A percentile compares a stretch with the other conserved stretches of the same genome.
phyloP scores from a whole-genome alignment of 2,888 invertebrate species.

The Hirtodrosophila trivittata region DNA sequence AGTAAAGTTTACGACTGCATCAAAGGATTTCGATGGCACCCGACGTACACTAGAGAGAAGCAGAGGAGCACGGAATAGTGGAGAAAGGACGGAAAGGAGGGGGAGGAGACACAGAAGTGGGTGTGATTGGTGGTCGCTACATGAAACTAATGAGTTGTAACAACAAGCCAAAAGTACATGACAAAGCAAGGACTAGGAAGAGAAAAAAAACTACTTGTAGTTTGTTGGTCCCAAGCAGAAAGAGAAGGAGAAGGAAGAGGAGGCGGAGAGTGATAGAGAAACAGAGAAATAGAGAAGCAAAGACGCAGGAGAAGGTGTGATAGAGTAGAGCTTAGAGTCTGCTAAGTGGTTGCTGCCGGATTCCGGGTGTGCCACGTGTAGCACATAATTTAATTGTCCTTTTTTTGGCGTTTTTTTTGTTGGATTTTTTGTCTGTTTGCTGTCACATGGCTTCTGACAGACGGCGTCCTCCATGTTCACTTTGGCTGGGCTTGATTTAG shows the following conservation, averaged over 20 bases:
- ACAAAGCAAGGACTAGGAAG: slow-evolving; percentile 32
- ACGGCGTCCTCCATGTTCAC: slow-evolving; percentile 27
- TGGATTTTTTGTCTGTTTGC: not conserved
- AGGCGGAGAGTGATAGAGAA: no score
- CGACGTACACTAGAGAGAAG: slow-evolving; percentile 35
- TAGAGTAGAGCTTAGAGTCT: no score
- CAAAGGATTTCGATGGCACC: slow-evolving; percentile 63
- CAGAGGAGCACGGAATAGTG: not conserved
- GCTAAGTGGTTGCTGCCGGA: not conserved
- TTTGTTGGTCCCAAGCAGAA: slow-evolving; percentile 5
- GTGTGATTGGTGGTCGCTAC: slow-evolving; percentile 35
- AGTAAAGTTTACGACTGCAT: slow-evolving; percentile 70
- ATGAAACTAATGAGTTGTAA: slow-evolving; percentile 73
- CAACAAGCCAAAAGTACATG: slow-evolving; percentile 67
- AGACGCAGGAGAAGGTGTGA: no score
- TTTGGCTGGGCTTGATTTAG: slow-evolving; percentile 61
- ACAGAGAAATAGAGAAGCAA: no score
- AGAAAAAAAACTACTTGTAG: slow-evolving; percentile 22
- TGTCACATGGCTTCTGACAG: slow-evolving; percentile 20
- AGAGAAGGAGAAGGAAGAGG: not conserved
- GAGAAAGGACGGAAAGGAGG: not conserved
- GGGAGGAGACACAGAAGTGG: not conserved
- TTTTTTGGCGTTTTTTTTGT: not conserved
- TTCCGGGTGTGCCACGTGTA: slow-evolving; percentile 35
- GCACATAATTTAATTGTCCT: slow-evolving; percentile 69